Conservation (phyloP, 1,140 invertebrate genomes). For the Arctopsyche grandis region DNA sequence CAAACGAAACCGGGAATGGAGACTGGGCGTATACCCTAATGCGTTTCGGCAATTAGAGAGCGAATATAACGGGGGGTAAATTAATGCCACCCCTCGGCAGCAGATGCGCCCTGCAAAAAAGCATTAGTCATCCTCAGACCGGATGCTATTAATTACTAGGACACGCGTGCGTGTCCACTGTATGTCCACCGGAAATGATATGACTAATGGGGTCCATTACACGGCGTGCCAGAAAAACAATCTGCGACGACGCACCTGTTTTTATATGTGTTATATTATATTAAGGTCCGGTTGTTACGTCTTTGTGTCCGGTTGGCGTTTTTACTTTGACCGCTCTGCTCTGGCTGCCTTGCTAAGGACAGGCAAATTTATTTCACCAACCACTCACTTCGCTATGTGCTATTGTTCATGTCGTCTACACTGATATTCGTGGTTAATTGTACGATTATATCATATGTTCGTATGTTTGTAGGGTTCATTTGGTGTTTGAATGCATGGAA, state of each 20-base stretch:
- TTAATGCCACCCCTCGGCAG: conserved; percentile 11
- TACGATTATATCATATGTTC: too few species aligned
- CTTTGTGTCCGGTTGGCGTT: too few species aligned
- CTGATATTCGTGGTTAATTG: too few species aligned
- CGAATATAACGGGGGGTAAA: background rate
- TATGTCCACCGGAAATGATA: background rate
- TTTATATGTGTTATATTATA: background rate
- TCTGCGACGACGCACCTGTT: background rate
- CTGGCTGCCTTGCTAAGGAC: too few species aligned
- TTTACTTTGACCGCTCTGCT: too few species aligned
- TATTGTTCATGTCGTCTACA: too few species aligned
- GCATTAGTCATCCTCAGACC: conserved; percentile 29
- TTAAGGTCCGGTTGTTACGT: background rate
- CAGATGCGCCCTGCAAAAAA: conserved; percentile 20
- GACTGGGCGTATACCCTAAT: conserved; percentile 2
- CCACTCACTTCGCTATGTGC: too few species aligned
- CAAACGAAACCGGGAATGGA: background rate
- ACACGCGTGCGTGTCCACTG: background rate
- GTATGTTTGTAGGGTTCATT: too few species aligned
- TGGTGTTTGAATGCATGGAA: too few species aligned
- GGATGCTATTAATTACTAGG: conserved; percentile 27
- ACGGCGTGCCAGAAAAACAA: background rate
- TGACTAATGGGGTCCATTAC: conserved; percentile 6
- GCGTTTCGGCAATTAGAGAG: conserved; percentile 28
- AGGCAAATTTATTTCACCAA: too few species aligned